These are phyloP conservation scores for Heteractis magnifica DNA, from an alignment of 92 coral and sea anemone species.

Conservation along the genomic window DNA sequence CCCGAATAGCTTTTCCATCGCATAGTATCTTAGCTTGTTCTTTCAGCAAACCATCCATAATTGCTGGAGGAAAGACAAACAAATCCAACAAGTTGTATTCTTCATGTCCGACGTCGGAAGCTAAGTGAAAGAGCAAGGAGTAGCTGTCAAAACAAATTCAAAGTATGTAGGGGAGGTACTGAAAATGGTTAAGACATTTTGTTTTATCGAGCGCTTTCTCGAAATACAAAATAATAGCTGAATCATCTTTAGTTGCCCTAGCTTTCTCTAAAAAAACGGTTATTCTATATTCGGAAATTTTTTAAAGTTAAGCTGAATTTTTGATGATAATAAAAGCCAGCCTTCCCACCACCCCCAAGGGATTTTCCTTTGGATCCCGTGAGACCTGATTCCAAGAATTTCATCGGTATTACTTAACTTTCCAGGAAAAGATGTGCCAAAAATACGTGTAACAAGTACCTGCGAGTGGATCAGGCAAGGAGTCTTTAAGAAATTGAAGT, in stretches of 20 bases:
- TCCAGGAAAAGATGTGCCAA: neutral
- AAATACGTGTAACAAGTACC: neutral
- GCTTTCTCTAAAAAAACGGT: too few species aligned
- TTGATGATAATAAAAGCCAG: neutral
- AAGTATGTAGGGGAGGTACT: too few species aligned
- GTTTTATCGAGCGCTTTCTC: too few species aligned
- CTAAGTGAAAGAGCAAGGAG: too few species aligned
- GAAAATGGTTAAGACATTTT: too few species aligned
- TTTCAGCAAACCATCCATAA: neutral
- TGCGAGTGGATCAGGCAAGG: neutral
- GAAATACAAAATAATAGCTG: too few species aligned
- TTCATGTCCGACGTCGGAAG: too few species aligned
- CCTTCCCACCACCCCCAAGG: neutral
- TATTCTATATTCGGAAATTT: too few species aligned
- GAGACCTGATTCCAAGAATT: neutral
- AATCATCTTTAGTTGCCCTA: too few species aligned
- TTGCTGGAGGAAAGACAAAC: neutral
- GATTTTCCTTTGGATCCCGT: neutral
- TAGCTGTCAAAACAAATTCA: too few species aligned
- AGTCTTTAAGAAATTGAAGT: neutral
- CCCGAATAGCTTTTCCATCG: neutral
- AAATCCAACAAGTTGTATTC: too few species aligned
- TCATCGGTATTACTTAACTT: neutral
- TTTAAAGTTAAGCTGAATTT: too few species aligned
- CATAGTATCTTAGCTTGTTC: neutral